phyloP scores from a whole-genome alignment of 37 sponge, comb jelly and placozoan species.

The Axinella damicornis region DNA sequence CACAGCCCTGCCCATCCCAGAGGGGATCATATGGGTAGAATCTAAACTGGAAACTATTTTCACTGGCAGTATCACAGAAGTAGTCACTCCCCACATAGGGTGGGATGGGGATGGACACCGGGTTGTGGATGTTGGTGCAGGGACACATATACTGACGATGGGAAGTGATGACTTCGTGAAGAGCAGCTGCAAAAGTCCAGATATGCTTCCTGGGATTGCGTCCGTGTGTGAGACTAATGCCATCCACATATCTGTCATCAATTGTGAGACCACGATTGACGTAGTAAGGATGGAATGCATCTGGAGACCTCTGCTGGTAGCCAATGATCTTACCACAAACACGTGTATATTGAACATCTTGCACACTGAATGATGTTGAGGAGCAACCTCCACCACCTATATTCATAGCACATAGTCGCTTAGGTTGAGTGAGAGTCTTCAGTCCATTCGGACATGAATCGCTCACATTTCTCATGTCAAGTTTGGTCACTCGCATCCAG shows the following conservation, averaged over 20 bases:
- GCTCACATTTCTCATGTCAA: neutral
- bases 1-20: slow-evolving; percentile 50
- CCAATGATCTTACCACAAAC: slow-evolving; percentile 41
- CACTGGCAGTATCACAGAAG: slow-evolving; percentile 36
- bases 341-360: slow-evolving; percentile 5
- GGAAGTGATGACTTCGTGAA: neutral
- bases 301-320: slow-evolving; percentile 25
- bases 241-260: slow-evolving; percentile 28
- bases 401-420: neutral
- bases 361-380: neutral
- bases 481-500: neutral
- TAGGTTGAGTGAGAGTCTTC: neutral
- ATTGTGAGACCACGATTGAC: neutral
- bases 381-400: slow-evolving; percentile 11
- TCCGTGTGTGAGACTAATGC: slow-evolving; percentile 40
- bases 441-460: neutral
- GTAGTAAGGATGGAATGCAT: neutral
- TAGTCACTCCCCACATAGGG: slow-evolving; percentile 10
- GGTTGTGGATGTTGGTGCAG: slow-evolving; percentile 7
- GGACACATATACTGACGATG: slow-evolving; percentile 7
- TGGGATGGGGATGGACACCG: neutral
- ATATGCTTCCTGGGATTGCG: slow-evolving; percentile 34
- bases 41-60: neutral
- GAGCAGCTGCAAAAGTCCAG: slow-evolving; percentile 47
- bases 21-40: slow-evolving; percentile 35